Conservation (phyloP, 2,113 vertebrate species). For the Orthochromis malagaraziensis region DNA sequence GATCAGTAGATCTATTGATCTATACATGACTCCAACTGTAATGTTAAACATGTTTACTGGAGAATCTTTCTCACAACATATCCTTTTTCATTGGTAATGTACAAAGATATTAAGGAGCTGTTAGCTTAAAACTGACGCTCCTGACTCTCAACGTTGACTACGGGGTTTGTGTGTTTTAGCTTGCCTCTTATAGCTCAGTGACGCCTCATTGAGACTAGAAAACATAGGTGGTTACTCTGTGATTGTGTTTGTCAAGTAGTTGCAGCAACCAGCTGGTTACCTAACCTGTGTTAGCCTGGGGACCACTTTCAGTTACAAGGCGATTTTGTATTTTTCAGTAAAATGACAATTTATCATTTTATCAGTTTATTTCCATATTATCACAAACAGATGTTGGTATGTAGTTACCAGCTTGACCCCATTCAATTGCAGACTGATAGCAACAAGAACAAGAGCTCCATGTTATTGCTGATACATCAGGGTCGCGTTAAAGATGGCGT, state of each 20-base stretch:
- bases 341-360: not conserved
- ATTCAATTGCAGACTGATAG: not conserved
- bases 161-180: not conserved
- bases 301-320: not conserved
- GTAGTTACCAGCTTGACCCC: not conserved
- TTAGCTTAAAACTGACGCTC: not conserved
- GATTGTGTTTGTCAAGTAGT: not conserved
- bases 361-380: not conserved
- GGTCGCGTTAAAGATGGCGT: not conserved
- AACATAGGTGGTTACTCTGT: not conserved
- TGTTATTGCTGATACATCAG: not conserved
- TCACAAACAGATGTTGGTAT: not conserved
- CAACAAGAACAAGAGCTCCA: not conserved
- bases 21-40: not conserved
- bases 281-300: not conserved
- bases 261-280: not conserved
- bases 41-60: not conserved
- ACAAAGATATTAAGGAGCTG: not conserved
- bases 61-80: not conserved
- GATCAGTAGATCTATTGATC: not conserved
- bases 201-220: rapidly evolving
- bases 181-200: not conserved
- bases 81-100: not conserved
- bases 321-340: not conserved
- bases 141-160: not conserved